Conservation (phyloP, 2,888 invertebrate genomes). For the Epinotia bilunana region DNA sequence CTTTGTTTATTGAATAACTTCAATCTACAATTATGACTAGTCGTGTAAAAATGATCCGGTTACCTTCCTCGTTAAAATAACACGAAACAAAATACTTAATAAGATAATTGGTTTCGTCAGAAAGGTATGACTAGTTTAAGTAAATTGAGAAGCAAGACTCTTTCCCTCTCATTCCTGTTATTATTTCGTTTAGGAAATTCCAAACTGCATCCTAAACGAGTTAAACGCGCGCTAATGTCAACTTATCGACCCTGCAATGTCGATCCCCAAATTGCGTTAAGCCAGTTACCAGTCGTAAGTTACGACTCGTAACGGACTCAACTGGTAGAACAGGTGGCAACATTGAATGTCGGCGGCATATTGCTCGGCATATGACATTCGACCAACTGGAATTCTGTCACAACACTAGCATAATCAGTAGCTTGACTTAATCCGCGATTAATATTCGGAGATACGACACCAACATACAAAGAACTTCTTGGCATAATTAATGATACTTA, state of each 20-base stretch:
- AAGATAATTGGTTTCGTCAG: too few relatives aligned
- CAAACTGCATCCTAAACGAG: neutral
- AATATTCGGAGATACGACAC: neutral
- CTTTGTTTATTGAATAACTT: too few relatives aligned
- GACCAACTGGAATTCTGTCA: conserved; percentile 64
- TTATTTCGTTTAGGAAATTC: neutral
- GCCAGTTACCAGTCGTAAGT: conserved; percentile 22
- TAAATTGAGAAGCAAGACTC: too few relatives aligned
- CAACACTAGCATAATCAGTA: conserved; percentile 18
- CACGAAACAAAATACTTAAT: too few relatives aligned
- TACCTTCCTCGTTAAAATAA: too few relatives aligned
- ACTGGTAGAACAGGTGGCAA: conserved; percentile 53
- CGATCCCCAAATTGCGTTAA: conserved; percentile 37
- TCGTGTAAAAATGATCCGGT: too few relatives aligned
- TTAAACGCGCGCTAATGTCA: neutral
- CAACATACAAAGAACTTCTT: neutral
- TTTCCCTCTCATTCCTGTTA: neutral
- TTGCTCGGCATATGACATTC: conserved; percentile 52
- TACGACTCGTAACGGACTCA: conserved; percentile 35
- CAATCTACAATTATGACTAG: too few relatives aligned
- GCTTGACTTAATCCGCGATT: conserved; percentile 8
- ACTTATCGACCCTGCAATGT: neutral
- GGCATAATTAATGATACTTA: neutral
- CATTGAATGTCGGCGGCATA: conserved; percentile 58
- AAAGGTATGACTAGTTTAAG: too few relatives aligned